These are phyloP conservation scores for Poecilobothrus nobilitatus DNA, from an alignment of 2,888 invertebrate species.

Conservation along the genomic window DNA sequence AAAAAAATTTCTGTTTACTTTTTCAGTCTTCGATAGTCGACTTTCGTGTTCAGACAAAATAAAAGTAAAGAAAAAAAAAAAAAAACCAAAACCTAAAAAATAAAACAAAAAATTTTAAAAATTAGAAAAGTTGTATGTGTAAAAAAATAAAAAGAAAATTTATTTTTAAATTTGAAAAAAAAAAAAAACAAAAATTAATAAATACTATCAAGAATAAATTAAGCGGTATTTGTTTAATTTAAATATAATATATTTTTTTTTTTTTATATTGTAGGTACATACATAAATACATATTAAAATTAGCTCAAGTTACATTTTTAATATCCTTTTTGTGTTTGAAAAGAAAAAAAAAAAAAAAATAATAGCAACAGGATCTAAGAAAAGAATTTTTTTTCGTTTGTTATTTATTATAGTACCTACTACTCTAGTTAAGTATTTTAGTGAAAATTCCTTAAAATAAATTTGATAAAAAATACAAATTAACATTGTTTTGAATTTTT, in stretches of 20 bases:
- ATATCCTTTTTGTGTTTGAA: too few species aligned
- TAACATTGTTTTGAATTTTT: too few species aligned
- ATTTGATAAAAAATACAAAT: too few species aligned
- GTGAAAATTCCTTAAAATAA: too few species aligned
- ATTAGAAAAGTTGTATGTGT: slow-evolving; percentile 18
- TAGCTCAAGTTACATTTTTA: too few species aligned
- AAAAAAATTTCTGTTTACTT: slow-evolving; percentile 2
- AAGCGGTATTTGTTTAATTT: not conserved
- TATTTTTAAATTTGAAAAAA: slow-evolving; percentile 17
- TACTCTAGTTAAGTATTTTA: too few species aligned
- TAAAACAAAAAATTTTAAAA: slow-evolving; percentile 16
- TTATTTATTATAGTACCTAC: too few species aligned
- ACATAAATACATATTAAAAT: too few species aligned
- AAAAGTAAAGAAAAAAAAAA: slow-evolving; percentile 12
- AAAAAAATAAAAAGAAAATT: slow-evolving; percentile 17
- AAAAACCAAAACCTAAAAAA: slow-evolving; percentile 11
- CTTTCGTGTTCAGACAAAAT: slow-evolving; percentile 37
- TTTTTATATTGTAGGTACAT: not conserved
- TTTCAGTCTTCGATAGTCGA: slow-evolving; percentile 42
- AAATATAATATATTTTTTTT: not conserved
- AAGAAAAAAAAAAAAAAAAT: too few species aligned
- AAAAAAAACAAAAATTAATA: slow-evolving; percentile 13
- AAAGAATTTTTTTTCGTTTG: too few species aligned
- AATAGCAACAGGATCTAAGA: too few species aligned
- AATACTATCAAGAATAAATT: slow-evolving; percentile 9